Percentiles rank a stretch among this genome's conserved stretches.
Conservation (phyloP, 2,797 vertebrate genomes). For the Sebastes aleutianus region DNA sequence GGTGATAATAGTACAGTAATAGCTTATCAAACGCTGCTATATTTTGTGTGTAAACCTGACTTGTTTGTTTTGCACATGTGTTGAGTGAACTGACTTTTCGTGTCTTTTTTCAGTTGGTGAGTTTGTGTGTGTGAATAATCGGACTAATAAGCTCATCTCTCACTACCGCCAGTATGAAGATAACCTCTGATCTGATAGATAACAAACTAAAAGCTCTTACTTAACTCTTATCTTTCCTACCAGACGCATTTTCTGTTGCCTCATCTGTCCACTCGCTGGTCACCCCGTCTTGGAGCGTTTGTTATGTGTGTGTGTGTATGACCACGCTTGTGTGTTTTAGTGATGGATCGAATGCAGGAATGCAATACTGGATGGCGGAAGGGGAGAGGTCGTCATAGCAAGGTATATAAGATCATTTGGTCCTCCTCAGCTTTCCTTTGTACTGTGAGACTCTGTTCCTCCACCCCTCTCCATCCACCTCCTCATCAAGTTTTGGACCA, state of each 20-base stretch:
- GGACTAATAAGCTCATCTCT: constrained; percentile 65
- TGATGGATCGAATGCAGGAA: constrained; percentile 83
- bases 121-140: constrained; percentile 67
- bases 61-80: constrained; percentile 33
- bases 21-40: not conserved
- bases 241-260: constrained; percentile 61
- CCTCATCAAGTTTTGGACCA: constrained; percentile 69
- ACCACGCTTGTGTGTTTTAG: constrained; percentile 85
- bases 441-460: constrained; percentile 73
- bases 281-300: constrained; percentile 62
- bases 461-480: constrained; percentile 73
- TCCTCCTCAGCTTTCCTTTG: constrained; percentile 74
- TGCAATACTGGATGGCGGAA: constrained; percentile 80
- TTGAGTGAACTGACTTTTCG: constrained; percentile 51
- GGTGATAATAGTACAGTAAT: not conserved
- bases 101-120: constrained; percentile 54
- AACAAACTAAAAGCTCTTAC: constrained; percentile 49
- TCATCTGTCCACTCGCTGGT: constrained; percentile 61
- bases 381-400: constrained; percentile 77
- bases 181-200: constrained; percentile 37
- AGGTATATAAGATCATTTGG: constrained; percentile 82
- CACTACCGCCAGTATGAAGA: constrained; percentile 39
- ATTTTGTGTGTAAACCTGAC: constrained; percentile 28
- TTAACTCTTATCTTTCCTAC: constrained; percentile 37
- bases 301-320: constrained; percentile 75